Conservation (phyloP, 2,888 invertebrate genomes). For the Lapara coniferarum region DNA sequence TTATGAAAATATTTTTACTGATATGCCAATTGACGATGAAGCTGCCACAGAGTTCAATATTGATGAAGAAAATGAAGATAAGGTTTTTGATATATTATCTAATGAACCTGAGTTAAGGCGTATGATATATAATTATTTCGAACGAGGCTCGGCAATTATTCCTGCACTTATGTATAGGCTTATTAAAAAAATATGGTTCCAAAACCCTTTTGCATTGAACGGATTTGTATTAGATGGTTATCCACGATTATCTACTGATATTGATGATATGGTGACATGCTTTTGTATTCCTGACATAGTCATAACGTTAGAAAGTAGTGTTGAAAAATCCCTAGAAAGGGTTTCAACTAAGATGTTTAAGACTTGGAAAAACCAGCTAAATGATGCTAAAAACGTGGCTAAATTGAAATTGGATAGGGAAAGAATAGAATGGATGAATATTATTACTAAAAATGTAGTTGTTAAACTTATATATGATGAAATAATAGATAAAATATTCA, state of each 20-base stretch:
- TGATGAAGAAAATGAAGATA: slow-evolving; percentile 64
- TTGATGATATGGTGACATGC: slow-evolving; percentile 76
- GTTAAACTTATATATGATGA: slow-evolving; percentile 62
- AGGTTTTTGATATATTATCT: slow-evolving; percentile 56
- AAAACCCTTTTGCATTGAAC: slow-evolving; percentile 69
- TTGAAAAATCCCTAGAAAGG: slow-evolving; percentile 60
- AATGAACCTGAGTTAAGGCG: slow-evolving; percentile 68
- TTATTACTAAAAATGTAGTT: slow-evolving; percentile 60
- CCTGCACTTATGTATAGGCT: slow-evolving; percentile 69
- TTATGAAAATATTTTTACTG: slow-evolving; percentile 70
- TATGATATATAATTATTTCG: slow-evolving; percentile 76
- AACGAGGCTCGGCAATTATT: slow-evolving; percentile 73
- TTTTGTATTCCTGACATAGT: slow-evolving; percentile 84
- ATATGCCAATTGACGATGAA: slow-evolving; percentile 62
- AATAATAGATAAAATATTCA: slow-evolving; percentile 50
- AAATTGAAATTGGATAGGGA: slow-evolving; percentile 49
- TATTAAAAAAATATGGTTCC: slow-evolving; percentile 79
- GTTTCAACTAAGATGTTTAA: slow-evolving; percentile 58
- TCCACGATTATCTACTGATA: slow-evolving; percentile 82
- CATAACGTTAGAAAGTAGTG: slow-evolving; percentile 72
- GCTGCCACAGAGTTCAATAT: slow-evolving; percentile 62
- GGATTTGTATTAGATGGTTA: slow-evolving; percentile 86
- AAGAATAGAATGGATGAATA: slow-evolving; percentile 57
- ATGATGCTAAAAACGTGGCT: slow-evolving; percentile 60
- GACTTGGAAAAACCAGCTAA: slow-evolving; percentile 68